Percentiles rank a stretch among this genome's conserved stretches.
These are phyloP conservation scores for Ochropleura leucogaster DNA, from an alignment of 2,888 invertebrate genomes.

Conservation along the genomic window DNA sequence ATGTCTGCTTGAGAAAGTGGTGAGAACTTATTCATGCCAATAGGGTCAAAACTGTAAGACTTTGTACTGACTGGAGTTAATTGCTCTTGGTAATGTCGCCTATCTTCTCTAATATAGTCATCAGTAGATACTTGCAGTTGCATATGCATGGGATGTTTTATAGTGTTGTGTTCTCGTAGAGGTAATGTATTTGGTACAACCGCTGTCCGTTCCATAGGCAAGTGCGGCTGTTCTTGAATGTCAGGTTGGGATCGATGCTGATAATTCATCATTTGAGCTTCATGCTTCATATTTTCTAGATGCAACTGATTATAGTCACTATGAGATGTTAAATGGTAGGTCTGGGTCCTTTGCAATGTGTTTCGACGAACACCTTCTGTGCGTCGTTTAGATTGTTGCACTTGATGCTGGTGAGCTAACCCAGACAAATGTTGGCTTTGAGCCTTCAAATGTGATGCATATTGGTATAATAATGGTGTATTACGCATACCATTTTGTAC, in stretches of 20 bases:
- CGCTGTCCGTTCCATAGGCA: constrained; percentile 79
- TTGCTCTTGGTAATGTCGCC: constrained; percentile 80
- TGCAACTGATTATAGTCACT: constrained; percentile 87
- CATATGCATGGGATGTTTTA: constrained; percentile 83
- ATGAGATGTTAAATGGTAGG: constrained; percentile 88
- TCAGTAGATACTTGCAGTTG: constrained; percentile 87
- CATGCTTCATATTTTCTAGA: constrained; percentile 83
- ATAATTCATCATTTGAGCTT: constrained; percentile 78
- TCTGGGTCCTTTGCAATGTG: constrained; percentile 87
- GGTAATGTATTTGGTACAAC: constrained; percentile 85
- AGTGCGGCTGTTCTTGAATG: constrained; percentile 83
- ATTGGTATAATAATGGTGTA: constrained; percentile 87
- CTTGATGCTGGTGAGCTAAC: constrained; percentile 82
- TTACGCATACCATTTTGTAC: constrained; percentile 80
- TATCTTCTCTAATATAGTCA: constrained; percentile 81
- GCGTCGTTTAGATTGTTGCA: constrained; percentile 81
- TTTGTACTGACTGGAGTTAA: constrained; percentile 86
- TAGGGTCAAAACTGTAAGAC: constrained; percentile 86
- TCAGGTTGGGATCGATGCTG: constrained; percentile 87
- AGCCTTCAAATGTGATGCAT: constrained; percentile 88
- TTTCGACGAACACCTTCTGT: constrained; percentile 83
- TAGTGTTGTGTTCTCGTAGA: constrained; percentile 82
- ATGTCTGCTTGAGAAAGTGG: constrained; percentile 84
- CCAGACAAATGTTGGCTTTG: constrained; percentile 86
- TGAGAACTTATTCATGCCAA: constrained; percentile 85